Evolutionary conservation across 37 sponge, comb jelly and placozoan genomes (phyloP), one percentile per base, ranked within the genome.

Genomic region (Theonella swinhoei): DNA sequence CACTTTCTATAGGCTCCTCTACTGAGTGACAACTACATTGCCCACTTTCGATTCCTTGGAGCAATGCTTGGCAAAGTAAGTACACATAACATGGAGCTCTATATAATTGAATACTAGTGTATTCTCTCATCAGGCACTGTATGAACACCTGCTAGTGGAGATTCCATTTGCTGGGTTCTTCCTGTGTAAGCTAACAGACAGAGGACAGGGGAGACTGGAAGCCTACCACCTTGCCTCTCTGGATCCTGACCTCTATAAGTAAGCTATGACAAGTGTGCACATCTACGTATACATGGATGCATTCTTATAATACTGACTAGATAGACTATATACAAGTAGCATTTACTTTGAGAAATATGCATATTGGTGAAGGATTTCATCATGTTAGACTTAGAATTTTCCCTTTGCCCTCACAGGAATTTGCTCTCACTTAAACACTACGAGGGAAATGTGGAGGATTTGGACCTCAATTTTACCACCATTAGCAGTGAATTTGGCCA

Each of bases 111-210:
- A n/a, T n/a, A n/a, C n/a, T n/a, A n/a, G n/a, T n/a, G n/a, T n/a
- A n/a, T n/a, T n/a, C n/a, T n/a, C n/a, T n/a, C 26, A 4, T 0
- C 42, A 85, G 86, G 90, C 91, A 22, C 41, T 97, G 25, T 97
- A 85, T 73, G 97, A 94, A 85, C 72, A 83, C 36, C 77, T 83
- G 41, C 42, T 97, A 72, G 92, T 97, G 19, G 97, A 97, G 58
- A 70, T 97, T 7, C 97, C 97, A 20, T 89, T 97, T 61, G 95
- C 95, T 79, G 76, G 85, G 31, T 97, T 94, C 91, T 94, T 97
- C 70, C 79, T 97, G 33, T 80, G 82, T 74, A 94, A 97, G 83
- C 47, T 94, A 40, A 66, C 89, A 32, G 84, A 65, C 39, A 31
- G 83, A 35, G 90, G 84, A 58, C 76, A 71, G 29, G 97, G 85